Evolutionary conservation across 1,140 invertebrate species (phyloP).

Genomic region (Dreissena rostriformis): DNA sequence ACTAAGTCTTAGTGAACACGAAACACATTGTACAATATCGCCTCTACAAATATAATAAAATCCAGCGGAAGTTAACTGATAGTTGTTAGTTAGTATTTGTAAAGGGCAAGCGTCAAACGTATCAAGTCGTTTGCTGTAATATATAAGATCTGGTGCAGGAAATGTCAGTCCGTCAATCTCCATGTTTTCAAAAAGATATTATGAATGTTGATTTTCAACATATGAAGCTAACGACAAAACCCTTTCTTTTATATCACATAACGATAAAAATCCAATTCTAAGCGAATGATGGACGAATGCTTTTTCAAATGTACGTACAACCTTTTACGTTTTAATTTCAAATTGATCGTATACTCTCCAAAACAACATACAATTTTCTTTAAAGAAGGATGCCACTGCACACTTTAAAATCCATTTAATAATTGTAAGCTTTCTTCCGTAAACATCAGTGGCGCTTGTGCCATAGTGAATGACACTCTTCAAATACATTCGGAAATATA

Average conservation of each 20-base stretch:
- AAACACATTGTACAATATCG: slow-evolving; percentile 38
- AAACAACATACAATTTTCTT: slow-evolving; percentile 11
- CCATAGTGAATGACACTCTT: slow-evolving; percentile 9
- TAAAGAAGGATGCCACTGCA: slow-evolving; percentile 24
- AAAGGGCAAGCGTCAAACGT: slow-evolving; percentile 38
- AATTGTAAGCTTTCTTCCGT: slow-evolving; percentile 26
- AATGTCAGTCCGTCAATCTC: slow-evolving; percentile 14
- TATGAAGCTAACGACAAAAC: slow-evolving; percentile 30
- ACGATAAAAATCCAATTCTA: slow-evolving; percentile 22
- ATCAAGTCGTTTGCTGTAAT: slow-evolving; percentile 30
- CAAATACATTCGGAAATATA: no score
- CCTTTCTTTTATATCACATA: slow-evolving; percentile 53
- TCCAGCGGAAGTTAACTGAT: slow-evolving; percentile 16
- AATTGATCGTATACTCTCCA: neutral
- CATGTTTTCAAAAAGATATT: neutral
- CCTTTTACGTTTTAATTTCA: slow-evolving; percentile 28
- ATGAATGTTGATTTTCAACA: slow-evolving; percentile 28
- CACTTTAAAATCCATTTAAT: slow-evolving; percentile 33
- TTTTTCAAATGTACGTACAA: neutral
- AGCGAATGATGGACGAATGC: neutral
- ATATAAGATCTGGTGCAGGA: slow-evolving; percentile 31
- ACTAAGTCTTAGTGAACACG: slow-evolving; percentile 16
- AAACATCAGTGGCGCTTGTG: slow-evolving; percentile 37
- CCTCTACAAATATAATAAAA: slow-evolving; percentile 46
- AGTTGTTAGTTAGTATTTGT: slow-evolving; percentile 35